Evolutionary conservation across 2,888 invertebrate species (phyloP), one percentile per base, ranked within the genome.

Genomic region (Melanchra persicariae): DNA sequence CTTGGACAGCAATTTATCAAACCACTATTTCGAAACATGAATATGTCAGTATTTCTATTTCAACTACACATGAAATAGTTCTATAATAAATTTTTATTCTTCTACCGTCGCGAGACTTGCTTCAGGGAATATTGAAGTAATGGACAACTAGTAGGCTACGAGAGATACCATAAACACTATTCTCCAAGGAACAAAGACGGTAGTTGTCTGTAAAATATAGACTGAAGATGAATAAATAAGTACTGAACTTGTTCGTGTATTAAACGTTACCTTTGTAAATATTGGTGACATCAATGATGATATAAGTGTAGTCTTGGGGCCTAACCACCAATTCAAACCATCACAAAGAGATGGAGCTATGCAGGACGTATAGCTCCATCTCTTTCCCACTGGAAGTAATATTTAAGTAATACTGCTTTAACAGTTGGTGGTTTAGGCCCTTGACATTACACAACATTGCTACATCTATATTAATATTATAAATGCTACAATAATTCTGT

Each of bases 111-210:
- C 0, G 57, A 74, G 74, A 57, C 45, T 57, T 64, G 47, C 74
- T 79, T 75, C 52, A 43, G 74, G 74, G 74, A 74, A 79, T 79
- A 79, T 79, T 57, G 79, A 74, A 64, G 75, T 79, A 74, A 75
- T 75, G 79, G 74, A 75, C 79, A 74, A 60, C 43, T 10, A 49
- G 64, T 59, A 74, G 45, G 34, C 79, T 63, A 60, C 60, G 43
- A 40, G 40, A 47, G 45, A 64, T 58, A 52, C 52, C 58, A 74
- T 75, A 75, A 75, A 75, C 74, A 75, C 52, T 74, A 59, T 26
- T 7, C 75, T 51, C 75, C 0, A 17, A 64, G 75, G 75, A 12
- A 12, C 8, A 3, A 17, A 57, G 65, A 58, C 52, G 64, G 64
- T 10, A 74, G 40, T 30, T 26, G 45, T 19, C 72, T 24, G 59